Evolutionary conservation across 2,113 vertebrate genomes (phyloP), one percentile per base, ranked within the genome.

Genomic region (Atherinomorus stipes): DNA sequence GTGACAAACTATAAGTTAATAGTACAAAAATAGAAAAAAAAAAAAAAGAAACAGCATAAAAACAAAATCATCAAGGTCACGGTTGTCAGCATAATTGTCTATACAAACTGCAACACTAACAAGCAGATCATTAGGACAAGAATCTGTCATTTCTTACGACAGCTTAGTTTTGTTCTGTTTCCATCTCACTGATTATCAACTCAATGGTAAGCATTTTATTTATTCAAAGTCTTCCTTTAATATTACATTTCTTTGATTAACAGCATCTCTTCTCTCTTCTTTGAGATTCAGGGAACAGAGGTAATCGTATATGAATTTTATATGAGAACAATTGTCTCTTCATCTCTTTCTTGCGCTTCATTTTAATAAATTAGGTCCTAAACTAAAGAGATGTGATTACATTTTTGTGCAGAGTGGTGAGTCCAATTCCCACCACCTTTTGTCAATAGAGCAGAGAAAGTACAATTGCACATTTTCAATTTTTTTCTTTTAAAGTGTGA

Each of bases 351-450:
- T 83, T 82, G 44, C 67, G 25, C 57, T 76, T 60, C 22, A 57
- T 73, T 77, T 73, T 70, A 84, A 67, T 28, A 67, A 83, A 65
- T 71, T 73, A 53, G 67, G 61, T 60, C 76, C 50, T 54, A 65
- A 75, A 80, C 34, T 31, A 60, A 58, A 67, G 31, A 58, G 72
- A 71, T 80, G 28, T 73, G 83, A 87, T 86, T 78, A 85, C 51
- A 75, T 78, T 40, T 66, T 64, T 51, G 68, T 68, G 52, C 21
- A 51, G 53, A 38, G 59, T 61, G 58, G 47, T 81, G 72, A 81
- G 80, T 75, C 62, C 34, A 51, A 75, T 38, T 70, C 74, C 61
- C 54, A 53, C 16, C 13, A 47, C 37, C 69, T 70, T n/a, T 80
- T 69, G 62, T 62, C 65, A 65, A 21, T 78, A 75, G 25, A 77